Evolutionary conservation across 2,888 invertebrate species (phyloP).

Genomic region (Drosophila eohydei): DNA sequence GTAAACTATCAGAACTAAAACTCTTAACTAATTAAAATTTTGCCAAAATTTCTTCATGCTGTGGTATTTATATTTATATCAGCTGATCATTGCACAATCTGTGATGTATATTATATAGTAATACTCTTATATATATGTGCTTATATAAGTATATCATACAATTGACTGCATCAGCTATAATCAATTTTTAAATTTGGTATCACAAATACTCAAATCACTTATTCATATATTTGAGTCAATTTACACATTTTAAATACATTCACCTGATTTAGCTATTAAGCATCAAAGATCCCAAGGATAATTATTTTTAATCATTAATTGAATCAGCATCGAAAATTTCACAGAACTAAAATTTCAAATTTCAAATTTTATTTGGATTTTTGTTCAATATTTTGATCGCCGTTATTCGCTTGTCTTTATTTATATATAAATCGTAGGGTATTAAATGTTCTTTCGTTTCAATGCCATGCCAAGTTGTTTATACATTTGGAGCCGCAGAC

Average conservation of each 20-base stretch:
- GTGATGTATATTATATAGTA: too few relatives aligned
- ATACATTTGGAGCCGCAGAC: conserved; percentile 37
- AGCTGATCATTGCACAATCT: too few relatives aligned
- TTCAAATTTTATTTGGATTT: neutral
- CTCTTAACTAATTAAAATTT: too few relatives aligned
- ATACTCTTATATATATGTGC: too few relatives aligned
- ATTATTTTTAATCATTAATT: neutral
- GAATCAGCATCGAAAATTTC: neutral
- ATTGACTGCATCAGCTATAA: too few relatives aligned
- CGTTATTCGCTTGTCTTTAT: neutral
- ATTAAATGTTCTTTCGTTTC: conserved; percentile 5
- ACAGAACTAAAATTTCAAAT: neutral
- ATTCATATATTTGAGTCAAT: too few relatives aligned
- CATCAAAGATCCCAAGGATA: neutral
- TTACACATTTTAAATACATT: neutral
- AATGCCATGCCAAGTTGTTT: conserved; percentile 13
- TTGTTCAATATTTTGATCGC: neutral
- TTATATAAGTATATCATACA: too few relatives aligned
- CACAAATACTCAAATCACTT: too few relatives aligned
- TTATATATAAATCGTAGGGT: conserved; percentile 5
- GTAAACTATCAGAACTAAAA: neutral
- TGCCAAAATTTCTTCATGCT: too few relatives aligned
- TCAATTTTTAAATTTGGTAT: too few relatives aligned
- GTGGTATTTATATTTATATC: too few relatives aligned
- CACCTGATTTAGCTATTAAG: neutral